phyloP scores from a whole-genome alignment of 2,888 invertebrate genomes.

The Stenoptilia bipunctidactyla region DNA sequence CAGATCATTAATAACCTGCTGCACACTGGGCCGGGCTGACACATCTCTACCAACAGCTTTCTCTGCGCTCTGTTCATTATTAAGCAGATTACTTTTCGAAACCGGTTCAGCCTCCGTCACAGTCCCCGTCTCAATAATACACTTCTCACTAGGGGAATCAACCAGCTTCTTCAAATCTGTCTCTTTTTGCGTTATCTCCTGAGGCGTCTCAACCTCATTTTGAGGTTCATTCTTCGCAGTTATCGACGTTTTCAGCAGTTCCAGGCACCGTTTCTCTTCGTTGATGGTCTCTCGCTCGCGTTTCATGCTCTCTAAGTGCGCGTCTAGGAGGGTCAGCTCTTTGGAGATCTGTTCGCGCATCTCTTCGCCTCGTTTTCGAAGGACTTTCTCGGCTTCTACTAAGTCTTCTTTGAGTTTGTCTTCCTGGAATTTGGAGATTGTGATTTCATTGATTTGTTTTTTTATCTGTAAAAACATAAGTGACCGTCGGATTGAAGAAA shows the following conservation, averaged over 20 bases:
- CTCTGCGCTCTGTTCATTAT: conserved; percentile 27
- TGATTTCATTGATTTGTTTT: too few relatives aligned
- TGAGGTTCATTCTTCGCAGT: conserved; percentile 20
- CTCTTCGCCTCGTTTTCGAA: conserved; percentile 41
- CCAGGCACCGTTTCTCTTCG: conserved; percentile 30
- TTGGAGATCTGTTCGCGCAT: conserved; percentile 42
- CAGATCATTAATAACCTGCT: conserved; percentile 45
- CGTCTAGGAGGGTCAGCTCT: conserved; percentile 38
- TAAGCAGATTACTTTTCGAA: conserved; percentile 24
- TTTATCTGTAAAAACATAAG: too few relatives aligned
- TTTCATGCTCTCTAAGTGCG: conserved; percentile 37
- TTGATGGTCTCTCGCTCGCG: conserved; percentile 38
- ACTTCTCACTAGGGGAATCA: conserved; percentile 12
- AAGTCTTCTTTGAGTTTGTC: conserved; percentile 36
- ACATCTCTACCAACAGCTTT: conserved; percentile 19
- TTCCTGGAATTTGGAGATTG: conserved; percentile 46
- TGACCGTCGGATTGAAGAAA: too few relatives aligned
- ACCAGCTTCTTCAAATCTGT: conserved; percentile 33
- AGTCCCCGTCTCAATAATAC: too few relatives aligned
- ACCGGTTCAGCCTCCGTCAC: conserved; percentile 26
- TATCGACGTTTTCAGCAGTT: conserved; percentile 18
- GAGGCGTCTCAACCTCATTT: conserved; percentile 36
- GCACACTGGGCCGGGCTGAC: conserved; percentile 22
- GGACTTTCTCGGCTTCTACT: conserved; percentile 33
- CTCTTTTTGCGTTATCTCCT: conserved; percentile 29